A percentile compares a stretch with the other conserved stretches of the same genome.
phyloP scores from a whole-genome alignment of 2,797 vertebrate genomes.

The Meriones psammophilus region DNA sequence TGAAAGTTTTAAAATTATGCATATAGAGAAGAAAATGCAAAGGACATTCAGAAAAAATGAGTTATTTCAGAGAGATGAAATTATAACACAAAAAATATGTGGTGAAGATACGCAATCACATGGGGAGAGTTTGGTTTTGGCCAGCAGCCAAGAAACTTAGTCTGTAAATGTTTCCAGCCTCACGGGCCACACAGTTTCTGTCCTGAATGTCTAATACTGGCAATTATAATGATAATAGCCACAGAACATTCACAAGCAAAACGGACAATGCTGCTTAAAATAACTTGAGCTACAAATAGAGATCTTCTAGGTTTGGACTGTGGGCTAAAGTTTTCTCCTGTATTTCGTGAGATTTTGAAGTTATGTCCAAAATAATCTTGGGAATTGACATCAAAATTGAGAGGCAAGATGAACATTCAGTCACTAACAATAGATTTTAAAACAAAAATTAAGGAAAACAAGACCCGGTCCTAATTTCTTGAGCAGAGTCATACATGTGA shows the following conservation, averaged over 20 bases:
- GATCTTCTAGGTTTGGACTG: background rate
- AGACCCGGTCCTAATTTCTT: background rate
- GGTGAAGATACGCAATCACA: background rate
- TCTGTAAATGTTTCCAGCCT: background rate
- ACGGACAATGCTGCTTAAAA: background rate
- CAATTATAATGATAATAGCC: background rate
- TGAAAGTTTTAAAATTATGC: background rate
- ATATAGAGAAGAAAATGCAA: background rate
- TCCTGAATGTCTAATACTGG: background rate
- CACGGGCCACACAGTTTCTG: background rate
- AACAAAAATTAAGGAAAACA: background rate
- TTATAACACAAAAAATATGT: background rate
- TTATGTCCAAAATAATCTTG: background rate
- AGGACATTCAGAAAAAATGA: background rate
- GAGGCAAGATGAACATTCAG: background rate
- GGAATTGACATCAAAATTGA: background rate
- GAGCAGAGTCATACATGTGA: background rate
- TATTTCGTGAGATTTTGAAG: background rate
- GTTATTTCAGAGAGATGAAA: background rate
- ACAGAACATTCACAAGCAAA: background rate
- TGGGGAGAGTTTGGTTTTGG: background rate
- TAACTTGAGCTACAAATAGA: background rate
- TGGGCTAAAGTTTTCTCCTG: background rate
- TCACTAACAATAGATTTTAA: constrained; percentile 2
- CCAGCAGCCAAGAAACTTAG: background rate